phyloP scores from a whole-genome alignment of 1,140 invertebrate genomes.

The Caenorhabditis tropicalis region DNA sequence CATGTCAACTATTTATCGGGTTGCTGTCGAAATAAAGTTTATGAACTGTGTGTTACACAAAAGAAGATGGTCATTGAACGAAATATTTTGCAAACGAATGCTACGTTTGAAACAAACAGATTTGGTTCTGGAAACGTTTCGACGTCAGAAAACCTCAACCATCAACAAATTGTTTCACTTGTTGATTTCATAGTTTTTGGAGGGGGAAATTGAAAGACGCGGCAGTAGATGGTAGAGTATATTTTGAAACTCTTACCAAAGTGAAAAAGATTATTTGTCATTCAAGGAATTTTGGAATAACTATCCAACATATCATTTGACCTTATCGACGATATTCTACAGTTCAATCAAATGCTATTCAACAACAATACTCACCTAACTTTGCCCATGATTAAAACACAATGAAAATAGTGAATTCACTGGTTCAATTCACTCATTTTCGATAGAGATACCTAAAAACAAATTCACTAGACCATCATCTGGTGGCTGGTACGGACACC shows the following conservation, averaged over 20 bases:
- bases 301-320: no score
- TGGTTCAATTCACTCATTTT: no score
- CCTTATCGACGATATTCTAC: no score
- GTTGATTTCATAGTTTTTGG: no score
- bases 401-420: neutral
- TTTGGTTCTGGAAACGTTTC: neutral
- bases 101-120: neutral
- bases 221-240: no score
- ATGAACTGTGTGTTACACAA: neutral
- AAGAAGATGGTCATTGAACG: neutral
- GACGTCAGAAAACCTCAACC: neutral
- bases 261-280: no score
- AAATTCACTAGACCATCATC: neutral
- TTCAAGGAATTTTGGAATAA: no score
- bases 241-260: no score
- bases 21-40: neutral
- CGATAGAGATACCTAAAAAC: no score
- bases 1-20: neutral
- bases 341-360: no score
- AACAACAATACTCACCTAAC: neutral
- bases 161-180: no score
- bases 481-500: conserved; percentile 1
- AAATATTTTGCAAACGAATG: neutral
- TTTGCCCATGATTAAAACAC: neutral
- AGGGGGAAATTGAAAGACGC: no score